A percentile compares a stretch with the other conserved stretches of the same genome.
Conservation (phyloP, 2,113 vertebrate species). For the Semnornis frantzii region DNA sequence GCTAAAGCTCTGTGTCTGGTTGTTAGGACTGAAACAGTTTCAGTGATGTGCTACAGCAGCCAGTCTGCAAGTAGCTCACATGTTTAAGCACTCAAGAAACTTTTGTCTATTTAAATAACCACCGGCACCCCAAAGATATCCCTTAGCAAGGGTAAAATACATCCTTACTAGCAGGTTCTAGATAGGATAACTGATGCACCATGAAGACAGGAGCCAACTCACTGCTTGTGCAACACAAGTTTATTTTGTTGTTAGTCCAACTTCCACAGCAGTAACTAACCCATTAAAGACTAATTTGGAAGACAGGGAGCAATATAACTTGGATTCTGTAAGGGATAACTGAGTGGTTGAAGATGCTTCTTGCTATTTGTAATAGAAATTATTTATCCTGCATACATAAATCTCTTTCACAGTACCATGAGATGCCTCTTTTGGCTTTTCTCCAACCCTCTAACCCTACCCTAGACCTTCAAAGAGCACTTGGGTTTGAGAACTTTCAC, state of each 20-base stretch:
- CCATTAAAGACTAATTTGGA: neutral
- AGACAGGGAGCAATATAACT: neutral
- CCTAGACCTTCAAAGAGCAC: neutral
- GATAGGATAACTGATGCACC: neutral
- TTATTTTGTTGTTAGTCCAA: neutral
- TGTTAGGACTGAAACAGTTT: neutral
- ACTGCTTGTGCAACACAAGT: neutral
- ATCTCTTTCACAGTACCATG: neutral
- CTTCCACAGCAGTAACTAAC: neutral
- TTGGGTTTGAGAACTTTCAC: neutral
- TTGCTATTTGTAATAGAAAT: neutral
- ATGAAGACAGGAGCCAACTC: neutral
- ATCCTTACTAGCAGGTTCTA: neutral
- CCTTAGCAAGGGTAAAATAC: neutral
- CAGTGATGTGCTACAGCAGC: neutral
- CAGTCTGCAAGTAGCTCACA: neutral
- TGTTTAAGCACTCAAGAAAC: neutral
- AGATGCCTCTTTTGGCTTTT: neutral
- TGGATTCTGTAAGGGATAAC: neutral
- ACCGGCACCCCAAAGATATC: neutral
- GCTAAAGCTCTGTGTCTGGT: neutral
- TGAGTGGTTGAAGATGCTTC: neutral
- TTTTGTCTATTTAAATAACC: neutral
- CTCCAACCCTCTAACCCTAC: neutral
- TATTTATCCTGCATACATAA: neutral